Percentiles rank a stretch among this genome's conserved stretches.
phyloP scores from a whole-genome alignment of 2,797 vertebrate genomes.

The Kryptolebias ocellatus region DNA sequence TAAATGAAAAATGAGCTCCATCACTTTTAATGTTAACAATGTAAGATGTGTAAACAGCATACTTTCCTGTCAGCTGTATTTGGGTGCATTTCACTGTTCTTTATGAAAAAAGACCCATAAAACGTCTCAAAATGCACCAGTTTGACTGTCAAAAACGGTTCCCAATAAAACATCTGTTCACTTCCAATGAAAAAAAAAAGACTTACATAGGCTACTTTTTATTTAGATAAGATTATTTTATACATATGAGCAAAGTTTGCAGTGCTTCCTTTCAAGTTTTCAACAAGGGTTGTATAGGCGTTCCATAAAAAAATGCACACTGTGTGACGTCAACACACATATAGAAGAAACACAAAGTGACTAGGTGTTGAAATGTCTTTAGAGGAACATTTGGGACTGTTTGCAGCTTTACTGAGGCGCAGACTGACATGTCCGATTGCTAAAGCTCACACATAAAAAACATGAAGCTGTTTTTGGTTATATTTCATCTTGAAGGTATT shows the following conservation, averaged over 20 bases:
- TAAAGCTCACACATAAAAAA: conserved; percentile 19
- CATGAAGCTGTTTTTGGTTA: conserved; percentile 36
- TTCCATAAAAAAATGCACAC: conserved; percentile 26
- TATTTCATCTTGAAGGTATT: conserved; percentile 32
- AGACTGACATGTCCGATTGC: conserved; percentile 14
- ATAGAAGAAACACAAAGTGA: conserved; percentile 20
- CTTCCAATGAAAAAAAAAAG: conserved; percentile 12
- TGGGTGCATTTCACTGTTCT: no score
- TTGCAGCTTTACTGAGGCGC: conserved; percentile 28
- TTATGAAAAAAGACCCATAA: no score
- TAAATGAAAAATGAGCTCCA: no score
- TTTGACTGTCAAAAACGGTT: no score
- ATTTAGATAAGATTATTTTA: conserved; percentile 30
- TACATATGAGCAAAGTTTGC: conserved; percentile 9
- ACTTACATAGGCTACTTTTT: neutral
- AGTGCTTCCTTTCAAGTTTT: conserved; percentile 13
- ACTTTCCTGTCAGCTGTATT: no score
- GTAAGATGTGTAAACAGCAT: no score
- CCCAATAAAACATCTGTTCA: no score
- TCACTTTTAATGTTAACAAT: no score
- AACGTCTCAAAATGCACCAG: no score
- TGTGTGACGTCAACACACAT: conserved; percentile 31
- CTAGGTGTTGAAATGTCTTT: conserved; percentile 44
- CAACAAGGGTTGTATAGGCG: neutral
- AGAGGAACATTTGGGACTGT: conserved; percentile 29